Conservation (phyloP, 2,113 vertebrate genomes). For the Pogona vitticeps region DNA sequence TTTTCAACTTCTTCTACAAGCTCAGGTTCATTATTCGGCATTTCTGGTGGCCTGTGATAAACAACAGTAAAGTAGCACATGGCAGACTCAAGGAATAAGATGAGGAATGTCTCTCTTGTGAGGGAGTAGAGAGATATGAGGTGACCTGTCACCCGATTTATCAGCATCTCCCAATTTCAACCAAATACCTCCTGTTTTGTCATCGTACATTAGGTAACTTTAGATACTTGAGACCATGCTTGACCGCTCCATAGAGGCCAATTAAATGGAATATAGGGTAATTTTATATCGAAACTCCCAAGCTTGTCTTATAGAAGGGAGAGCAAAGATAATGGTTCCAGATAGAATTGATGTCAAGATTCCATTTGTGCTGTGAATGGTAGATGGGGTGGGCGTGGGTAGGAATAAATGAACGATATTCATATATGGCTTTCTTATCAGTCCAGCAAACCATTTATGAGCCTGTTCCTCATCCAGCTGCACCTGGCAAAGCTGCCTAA, state of each 20-base stretch:
- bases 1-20: not conserved
- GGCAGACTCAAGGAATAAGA: constrained; percentile 5
- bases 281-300: constrained; percentile 32
- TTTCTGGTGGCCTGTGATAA: constrained; percentile 17
- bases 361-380: not conserved
- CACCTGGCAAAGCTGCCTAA: not conserved
- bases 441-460: not conserved
- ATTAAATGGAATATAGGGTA: constrained; percentile 25
- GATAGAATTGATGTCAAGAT: constrained; percentile 9
- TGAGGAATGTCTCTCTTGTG: constrained; percentile 8
- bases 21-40: not conserved
- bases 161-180: constrained; percentile 33
- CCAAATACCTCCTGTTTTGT: not conserved
- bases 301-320: constrained; percentile 10
- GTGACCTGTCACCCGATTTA: constrained; percentile 17
- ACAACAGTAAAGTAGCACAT: not conserved
- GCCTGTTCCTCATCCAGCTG: not conserved
- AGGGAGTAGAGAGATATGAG: not conserved
- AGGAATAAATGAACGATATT: not conserved
- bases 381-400: not conserved
- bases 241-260: constrained; percentile 40
- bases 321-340: constrained; percentile 13
- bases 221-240: constrained; percentile 14
- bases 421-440: not conserved
- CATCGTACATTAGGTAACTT: not conserved